Conservation (phyloP, 1,140 invertebrate species). For the Geopemphigus sp. region DNA sequence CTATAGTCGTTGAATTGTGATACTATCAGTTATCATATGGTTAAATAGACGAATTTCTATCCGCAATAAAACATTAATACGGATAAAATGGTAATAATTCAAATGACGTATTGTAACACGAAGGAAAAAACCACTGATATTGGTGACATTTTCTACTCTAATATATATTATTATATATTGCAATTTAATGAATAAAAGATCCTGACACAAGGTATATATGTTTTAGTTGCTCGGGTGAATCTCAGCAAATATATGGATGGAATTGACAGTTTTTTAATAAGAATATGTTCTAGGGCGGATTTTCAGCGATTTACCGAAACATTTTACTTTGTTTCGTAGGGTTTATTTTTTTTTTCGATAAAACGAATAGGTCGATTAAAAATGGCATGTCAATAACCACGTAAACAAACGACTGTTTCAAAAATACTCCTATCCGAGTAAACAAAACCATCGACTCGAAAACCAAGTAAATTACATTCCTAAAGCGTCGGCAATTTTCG, state of each 20-base stretch:
- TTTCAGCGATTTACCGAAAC: background rate
- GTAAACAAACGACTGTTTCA: background rate
- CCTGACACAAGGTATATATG: background rate
- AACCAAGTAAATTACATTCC: too few species aligned
- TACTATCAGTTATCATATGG: too few species aligned
- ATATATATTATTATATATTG: background rate
- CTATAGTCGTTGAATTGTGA: too few species aligned
- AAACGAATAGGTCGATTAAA: background rate
- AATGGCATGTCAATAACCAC: background rate
- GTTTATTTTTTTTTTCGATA: background rate
- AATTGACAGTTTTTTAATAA: slow-evolving; percentile 27
- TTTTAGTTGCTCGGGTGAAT: background rate
- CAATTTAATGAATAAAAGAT: background rate
- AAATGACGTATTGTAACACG: background rate
- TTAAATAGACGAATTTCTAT: too few species aligned
- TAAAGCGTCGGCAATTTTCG: too few species aligned
- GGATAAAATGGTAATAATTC: background rate
- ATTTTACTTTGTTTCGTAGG: background rate
- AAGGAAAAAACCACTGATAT: background rate
- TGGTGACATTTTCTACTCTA: background rate
- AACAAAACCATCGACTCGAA: too few species aligned
- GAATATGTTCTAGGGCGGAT: background rate
- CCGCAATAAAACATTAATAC: too few species aligned
- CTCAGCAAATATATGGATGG: background rate
- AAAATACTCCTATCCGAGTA: background rate